phyloP scores from a whole-genome alignment of 2,888 invertebrate genomes.

The Petrolisthes cinctipes region DNA sequence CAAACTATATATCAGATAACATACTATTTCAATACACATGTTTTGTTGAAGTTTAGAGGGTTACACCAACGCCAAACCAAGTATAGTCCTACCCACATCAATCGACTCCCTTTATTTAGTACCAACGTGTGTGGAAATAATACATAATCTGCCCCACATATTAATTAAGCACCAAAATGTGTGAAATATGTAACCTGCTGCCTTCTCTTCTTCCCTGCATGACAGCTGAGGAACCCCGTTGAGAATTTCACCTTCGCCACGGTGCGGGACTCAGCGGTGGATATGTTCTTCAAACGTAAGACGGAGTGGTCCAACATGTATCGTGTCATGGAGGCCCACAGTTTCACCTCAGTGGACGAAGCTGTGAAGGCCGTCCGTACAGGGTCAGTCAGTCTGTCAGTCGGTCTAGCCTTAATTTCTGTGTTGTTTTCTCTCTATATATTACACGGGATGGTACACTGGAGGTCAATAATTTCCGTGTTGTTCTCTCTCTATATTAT shows the following conservation, averaged over 20 bases:
- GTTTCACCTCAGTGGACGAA: constrained; percentile 92
- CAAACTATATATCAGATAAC: too few relatives aligned
- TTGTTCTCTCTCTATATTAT: neutral
- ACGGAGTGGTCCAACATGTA: constrained; percentile 99
- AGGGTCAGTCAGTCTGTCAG: constrained; percentile 76
- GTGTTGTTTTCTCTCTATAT: neutral
- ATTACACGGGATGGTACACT: neutral
- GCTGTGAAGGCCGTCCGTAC: constrained; percentile 95
- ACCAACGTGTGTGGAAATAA: too few relatives aligned
- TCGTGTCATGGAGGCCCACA: constrained; percentile 97
- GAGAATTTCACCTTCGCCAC: constrained; percentile 98
- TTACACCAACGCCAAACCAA: too few relatives aligned
- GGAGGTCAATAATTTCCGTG: too few relatives aligned
- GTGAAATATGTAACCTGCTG: neutral
- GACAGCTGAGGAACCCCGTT: constrained; percentile 95
- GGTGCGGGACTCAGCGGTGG: constrained; percentile 96
- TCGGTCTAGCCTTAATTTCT: neutral
- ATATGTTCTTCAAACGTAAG: constrained; percentile 98
- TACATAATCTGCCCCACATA: too few relatives aligned
- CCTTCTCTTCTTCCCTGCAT: constrained; percentile 53
- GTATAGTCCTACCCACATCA: too few relatives aligned
- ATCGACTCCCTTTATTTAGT: too few relatives aligned
- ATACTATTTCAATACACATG: too few relatives aligned
- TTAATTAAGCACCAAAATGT: neutral
- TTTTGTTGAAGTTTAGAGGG: too few relatives aligned